These are phyloP conservation scores for Leptogaster cylindrica DNA, from an alignment of 2,888 invertebrate genomes.

Conservation along the genomic window DNA sequence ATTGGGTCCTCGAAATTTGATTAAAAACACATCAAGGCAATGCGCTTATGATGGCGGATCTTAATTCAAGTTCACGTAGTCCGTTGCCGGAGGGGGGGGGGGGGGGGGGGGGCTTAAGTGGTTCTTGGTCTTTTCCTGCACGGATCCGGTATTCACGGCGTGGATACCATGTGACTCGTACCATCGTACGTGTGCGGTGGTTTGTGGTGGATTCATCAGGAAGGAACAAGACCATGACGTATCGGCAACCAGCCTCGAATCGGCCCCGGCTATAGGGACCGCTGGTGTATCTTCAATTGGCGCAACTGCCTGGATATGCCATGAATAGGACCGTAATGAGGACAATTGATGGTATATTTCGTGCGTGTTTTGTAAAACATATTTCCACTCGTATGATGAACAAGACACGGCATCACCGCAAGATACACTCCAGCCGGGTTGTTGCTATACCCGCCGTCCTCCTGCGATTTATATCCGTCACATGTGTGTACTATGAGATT, in stretches of 20 bases:
- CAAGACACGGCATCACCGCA: slow-evolving; percentile 17
- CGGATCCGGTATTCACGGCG: neutral
- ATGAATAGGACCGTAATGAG: slow-evolving; percentile 50
- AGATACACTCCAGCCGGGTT: slow-evolving; percentile 3
- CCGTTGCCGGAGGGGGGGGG: neutral
- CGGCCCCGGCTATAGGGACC: slow-evolving; percentile 3
- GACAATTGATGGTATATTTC: slow-evolving; percentile 50
- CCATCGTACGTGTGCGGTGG: neutral
- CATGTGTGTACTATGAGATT: neutral
- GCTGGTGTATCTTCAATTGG: slow-evolving; percentile 26
- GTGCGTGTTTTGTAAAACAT: slow-evolving; percentile 46
- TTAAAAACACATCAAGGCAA: slow-evolving; percentile 41
- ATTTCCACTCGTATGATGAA: slow-evolving; percentile 20
- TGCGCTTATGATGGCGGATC: slow-evolving; percentile 9
- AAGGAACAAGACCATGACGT: neutral
- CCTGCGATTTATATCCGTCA: slow-evolving; percentile 18
- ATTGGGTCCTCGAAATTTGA: slow-evolving; percentile 40
- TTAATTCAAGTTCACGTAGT: slow-evolving; percentile 11
- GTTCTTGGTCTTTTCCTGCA: neutral
- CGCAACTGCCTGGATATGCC: slow-evolving; percentile 43
- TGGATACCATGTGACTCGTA: neutral
- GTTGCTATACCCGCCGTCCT: neutral
- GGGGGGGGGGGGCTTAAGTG: neutral
- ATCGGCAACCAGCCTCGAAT: slow-evolving; percentile 2
- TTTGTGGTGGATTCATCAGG: slow-evolving; percentile 12